Percentiles rank a stretch among this genome's conserved stretches.
Conservation (phyloP, 2,797 vertebrate genomes). For the Champsocephalus gunnari region DNA sequence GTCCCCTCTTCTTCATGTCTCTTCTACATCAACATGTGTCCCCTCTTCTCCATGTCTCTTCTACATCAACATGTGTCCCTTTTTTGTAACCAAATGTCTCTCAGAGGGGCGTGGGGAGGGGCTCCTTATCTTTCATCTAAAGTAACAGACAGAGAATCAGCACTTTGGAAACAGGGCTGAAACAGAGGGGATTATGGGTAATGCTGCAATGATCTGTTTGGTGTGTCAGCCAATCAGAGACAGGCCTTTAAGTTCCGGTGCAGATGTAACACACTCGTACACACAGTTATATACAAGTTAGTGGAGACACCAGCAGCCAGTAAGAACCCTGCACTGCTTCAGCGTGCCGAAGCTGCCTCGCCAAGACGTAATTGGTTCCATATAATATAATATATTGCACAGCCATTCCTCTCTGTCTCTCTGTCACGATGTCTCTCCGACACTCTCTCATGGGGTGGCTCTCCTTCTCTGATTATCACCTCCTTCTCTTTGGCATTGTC, state of each 20-base stretch:
- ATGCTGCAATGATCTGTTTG: too few species aligned
- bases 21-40: too few species aligned
- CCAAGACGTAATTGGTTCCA: conserved; percentile 81
- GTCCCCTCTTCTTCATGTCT: too few species aligned
- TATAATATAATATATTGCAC: conserved; percentile 67
- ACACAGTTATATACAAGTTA: conserved; percentile 14
- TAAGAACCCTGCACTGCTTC: conserved; percentile 56
- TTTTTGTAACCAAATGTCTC: too few species aligned
- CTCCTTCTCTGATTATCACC: conserved; percentile 52
- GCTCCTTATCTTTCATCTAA: too few species aligned
- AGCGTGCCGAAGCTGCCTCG: conserved; percentile 46
- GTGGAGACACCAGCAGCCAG: conserved; percentile 52
- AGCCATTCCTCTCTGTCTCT: conserved; percentile 34
- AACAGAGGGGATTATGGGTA: too few species aligned
- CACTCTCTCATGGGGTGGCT: conserved; percentile 25
- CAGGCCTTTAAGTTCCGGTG: background rate
- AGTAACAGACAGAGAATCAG: too few species aligned
- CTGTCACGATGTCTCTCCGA: conserved; percentile 44
- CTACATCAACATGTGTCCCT: too few species aligned
- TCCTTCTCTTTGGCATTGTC: conserved; percentile 32
- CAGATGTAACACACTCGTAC: conserved; percentile 13
- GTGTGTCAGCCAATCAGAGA: too few species aligned
- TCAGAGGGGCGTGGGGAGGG: too few species aligned
- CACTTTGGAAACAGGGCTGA: too few species aligned
- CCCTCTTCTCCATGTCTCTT: too few species aligned